Base-by-base conservation (phyloP, 2,797 vertebrate species). In the Bufotes viridis region DNA sequence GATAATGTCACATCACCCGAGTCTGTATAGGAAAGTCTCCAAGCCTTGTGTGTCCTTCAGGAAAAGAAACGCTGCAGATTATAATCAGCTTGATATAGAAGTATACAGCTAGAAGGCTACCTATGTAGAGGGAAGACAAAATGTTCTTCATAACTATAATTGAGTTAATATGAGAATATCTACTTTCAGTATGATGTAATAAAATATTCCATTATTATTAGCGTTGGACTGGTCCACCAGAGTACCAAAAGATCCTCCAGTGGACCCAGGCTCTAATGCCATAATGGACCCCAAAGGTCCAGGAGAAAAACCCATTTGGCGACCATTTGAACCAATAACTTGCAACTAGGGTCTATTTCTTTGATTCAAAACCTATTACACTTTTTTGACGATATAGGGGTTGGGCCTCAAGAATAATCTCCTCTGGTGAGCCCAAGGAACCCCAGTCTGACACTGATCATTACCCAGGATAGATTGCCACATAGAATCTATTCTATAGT, bases 1-100 rank as follows among this genome's bases (percentile, higher is more conserved):
- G 76, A 84, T 88, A 80, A 88, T 72, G 81, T 69, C 87, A 88
- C 61, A 76, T 85, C 72, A 76, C 83, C 18, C 58, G 72, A 57
- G 34, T 57, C 84, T 57, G 53, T 69, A 67, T 2, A 67, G n/a
- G 61, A 61, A 79, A 49, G 17, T 42, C 26, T 26, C 84, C 42
- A 53, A 67, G 60, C 53, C 42, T 67, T 82, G 49, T 29, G 61
- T 81, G 79, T 65, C 79, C 79, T 81, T 63, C 58, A 49, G 7
- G 18, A 79, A 79, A 58, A 17, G 17, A 81, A 63, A 49, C 51
- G 58, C 14, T 11, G 29, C 58, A 51, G 79, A 81, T 81, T 63
- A 61, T 17, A 63, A 65, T 49, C 34, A 15, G 29, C 11, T 65
- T 60, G 3, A 12, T 42, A 22, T 18, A 8, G 58, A 63, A 14